Conservation (phyloP, 2,113 vertebrate species). For the Bostrychus sinensis region DNA sequence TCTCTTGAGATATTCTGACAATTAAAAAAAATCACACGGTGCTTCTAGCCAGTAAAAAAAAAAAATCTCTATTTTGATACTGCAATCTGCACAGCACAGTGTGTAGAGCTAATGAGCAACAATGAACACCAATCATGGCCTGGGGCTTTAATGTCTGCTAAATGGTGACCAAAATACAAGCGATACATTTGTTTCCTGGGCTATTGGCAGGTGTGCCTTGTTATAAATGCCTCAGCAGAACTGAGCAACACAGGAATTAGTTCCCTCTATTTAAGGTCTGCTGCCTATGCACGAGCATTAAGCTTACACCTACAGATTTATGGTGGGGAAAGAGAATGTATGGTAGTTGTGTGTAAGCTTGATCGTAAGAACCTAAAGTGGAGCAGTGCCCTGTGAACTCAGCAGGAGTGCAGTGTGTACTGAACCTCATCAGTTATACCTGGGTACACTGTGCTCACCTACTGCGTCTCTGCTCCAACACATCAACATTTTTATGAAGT, state of each 20-base stretch:
- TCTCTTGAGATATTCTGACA: background rate
- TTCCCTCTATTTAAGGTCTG: constrained; percentile 62
- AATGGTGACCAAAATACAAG: constrained; percentile 45
- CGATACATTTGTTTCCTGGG: constrained; percentile 45
- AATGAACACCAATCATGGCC: constrained; percentile 29
- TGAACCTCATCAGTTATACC: constrained; percentile 63
- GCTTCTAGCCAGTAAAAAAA: background rate
- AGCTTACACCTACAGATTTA: constrained; percentile 61
- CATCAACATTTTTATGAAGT: background rate
- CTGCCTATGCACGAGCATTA: constrained; percentile 50
- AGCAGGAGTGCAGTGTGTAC: constrained; percentile 45
- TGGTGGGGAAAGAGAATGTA: constrained; percentile 36
- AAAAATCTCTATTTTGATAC: background rate
- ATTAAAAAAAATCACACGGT: constrained; percentile 1
- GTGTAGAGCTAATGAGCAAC: constrained; percentile 22
- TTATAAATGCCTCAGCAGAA: constrained; percentile 60
- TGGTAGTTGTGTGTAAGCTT: constrained; percentile 35
- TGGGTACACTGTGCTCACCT: constrained; percentile 47
- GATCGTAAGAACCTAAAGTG: constrained; percentile 36
- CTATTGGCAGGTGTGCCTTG: constrained; percentile 48
- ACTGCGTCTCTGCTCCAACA: constrained; percentile 36
- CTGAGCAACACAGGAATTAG: constrained; percentile 57
- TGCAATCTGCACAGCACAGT: background rate
- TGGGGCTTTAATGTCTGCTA: constrained; percentile 41
- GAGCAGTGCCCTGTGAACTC: constrained; percentile 61